phyloP scores from a whole-genome alignment of 2,113 vertebrate genomes.

The Trogon surrucura region DNA sequence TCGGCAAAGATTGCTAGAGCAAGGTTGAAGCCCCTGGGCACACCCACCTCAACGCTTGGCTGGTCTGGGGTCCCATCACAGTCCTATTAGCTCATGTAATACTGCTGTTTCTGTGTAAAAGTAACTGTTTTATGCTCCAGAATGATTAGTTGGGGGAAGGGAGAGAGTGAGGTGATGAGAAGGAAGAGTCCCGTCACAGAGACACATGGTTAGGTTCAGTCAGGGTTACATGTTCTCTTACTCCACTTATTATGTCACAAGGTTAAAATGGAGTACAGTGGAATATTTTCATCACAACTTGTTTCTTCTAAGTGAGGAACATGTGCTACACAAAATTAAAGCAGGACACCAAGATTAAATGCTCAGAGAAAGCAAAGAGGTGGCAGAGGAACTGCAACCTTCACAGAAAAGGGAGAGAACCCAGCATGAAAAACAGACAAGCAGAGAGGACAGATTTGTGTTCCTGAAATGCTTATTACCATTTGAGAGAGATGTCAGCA shows the following conservation, averaged over 20 bases:
- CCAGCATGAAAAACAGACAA: background rate
- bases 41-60: background rate
- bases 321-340: background rate
- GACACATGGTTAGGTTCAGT: background rate
- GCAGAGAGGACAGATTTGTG: background rate
- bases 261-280: background rate
- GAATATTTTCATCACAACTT: conserved; percentile 24
- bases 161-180: background rate
- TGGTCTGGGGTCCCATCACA: background rate
- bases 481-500: background rate
- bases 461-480: background rate
- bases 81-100: background rate
- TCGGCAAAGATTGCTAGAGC: background rate
- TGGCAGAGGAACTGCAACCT: background rate
- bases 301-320: conserved; percentile 12
- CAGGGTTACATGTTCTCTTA: background rate
- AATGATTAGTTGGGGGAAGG: background rate
- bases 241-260: background rate
- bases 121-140: background rate
- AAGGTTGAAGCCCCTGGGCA: background rate
- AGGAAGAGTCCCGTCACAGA: background rate
- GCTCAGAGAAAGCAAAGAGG: background rate
- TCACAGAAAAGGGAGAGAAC: background rate
- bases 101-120: background rate
- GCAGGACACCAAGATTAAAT: background rate